A percentile compares a stretch with the other conserved stretches of the same genome.
These are phyloP conservation scores for Teleiodes luculella DNA, from an alignment of 2,888 invertebrate genomes.

Conservation along the genomic window DNA sequence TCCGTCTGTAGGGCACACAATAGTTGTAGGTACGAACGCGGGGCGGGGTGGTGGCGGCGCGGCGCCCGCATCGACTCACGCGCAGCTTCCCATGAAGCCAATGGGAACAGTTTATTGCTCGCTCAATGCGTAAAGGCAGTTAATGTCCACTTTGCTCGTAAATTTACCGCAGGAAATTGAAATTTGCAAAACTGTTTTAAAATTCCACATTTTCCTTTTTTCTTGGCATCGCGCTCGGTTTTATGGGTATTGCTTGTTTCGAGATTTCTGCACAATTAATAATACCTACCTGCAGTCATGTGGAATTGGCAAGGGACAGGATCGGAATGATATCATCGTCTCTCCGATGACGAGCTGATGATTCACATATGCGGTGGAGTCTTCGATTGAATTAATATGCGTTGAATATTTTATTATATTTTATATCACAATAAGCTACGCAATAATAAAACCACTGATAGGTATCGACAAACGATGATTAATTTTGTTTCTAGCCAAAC, in stretches of 20 bases:
- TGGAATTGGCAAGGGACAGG: too few species aligned
- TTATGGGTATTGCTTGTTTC: background rate
- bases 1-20: background rate
- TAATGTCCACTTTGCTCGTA: slow-evolving; percentile 8
- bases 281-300: background rate
- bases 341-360: too few species aligned
- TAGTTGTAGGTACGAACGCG: too few species aligned
- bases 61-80: slow-evolving; percentile 10
- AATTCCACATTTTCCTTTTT: slow-evolving; percentile 4
- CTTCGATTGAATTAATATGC: too few species aligned
- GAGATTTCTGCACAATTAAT: background rate
- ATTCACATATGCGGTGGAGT: too few species aligned
- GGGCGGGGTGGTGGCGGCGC: background rate
- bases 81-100: slow-evolving; percentile 14
- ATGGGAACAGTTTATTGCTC: slow-evolving; percentile 1
- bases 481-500: too few species aligned
- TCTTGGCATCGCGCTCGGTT: background rate
- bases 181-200: slow-evolving; percentile 4
- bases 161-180: slow-evolving; percentile 11
- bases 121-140: slow-evolving; percentile 7
- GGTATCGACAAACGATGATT: too few species aligned
- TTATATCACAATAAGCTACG: too few species aligned
- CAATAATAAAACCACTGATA: too few species aligned
- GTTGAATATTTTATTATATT: too few species aligned
- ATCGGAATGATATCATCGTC: too few species aligned